These are phyloP conservation scores for Clytia hemisphaerica DNA, from an alignment of 30 jellyfish, hydroid and myxozoan genomes.

Conservation along the genomic window DNA sequence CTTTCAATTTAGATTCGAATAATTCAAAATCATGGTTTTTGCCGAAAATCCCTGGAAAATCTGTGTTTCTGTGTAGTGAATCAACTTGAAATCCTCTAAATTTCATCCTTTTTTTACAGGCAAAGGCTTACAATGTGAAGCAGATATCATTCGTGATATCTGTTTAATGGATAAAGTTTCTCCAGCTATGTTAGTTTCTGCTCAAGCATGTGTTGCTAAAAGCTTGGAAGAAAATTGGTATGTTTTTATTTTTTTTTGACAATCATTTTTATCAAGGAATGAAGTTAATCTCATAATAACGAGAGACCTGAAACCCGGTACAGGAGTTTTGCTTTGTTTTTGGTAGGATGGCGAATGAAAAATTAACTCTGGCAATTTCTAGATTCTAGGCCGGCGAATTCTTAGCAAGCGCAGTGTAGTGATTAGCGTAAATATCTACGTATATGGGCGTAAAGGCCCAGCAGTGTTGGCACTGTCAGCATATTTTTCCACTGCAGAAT, in stretches of 20 bases:
- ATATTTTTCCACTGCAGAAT: too few relatives aligned
- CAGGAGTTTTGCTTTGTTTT: too few relatives aligned
- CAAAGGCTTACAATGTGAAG: slow-evolving; percentile 52
- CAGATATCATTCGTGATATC: slow-evolving; percentile 64
- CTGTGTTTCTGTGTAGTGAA: neutral
- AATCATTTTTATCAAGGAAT: neutral
- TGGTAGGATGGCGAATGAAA: too few relatives aligned
- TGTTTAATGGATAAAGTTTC: slow-evolving; percentile 69
- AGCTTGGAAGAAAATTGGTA: slow-evolving; percentile 94
- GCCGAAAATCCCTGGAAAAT: neutral
- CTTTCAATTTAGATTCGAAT: neutral
- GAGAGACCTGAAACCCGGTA: neutral
- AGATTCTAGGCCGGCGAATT: too few relatives aligned
- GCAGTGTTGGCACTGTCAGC: too few relatives aligned
- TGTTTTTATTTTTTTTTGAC: neutral
- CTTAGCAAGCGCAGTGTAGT: too few relatives aligned
- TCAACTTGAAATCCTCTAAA: neutral
- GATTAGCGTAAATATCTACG: too few relatives aligned
- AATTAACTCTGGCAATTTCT: too few relatives aligned
- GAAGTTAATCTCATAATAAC: neutral
- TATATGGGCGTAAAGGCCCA: too few relatives aligned
- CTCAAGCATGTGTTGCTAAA: slow-evolving; percentile 94
- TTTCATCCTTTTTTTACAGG: slow-evolving; percentile 29
- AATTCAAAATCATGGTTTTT: neutral
- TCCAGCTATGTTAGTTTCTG: slow-evolving; percentile 96